Base-by-base conservation (phyloP, 2,888 invertebrate genomes). In the Nephrotoma flavescens region DNA sequence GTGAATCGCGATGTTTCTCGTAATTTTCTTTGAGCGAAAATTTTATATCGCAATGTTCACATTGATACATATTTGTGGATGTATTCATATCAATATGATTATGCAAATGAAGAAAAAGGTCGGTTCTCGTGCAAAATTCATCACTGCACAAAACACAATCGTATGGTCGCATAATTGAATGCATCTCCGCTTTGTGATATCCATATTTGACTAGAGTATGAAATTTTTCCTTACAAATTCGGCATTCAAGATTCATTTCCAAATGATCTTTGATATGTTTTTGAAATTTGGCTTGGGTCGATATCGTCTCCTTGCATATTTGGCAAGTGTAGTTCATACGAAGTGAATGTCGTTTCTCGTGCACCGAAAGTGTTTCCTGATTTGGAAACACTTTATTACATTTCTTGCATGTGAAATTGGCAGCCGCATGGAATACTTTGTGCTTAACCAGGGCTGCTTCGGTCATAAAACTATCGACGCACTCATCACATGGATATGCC, bases 101-200 rank as follows among this genome's bases (percentile, higher is more conserved):
- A 31, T 87, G 87, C n/a, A 87, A 71, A 86, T 87, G 87, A 19
- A 87, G 71, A 86, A 87, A 87, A 57, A 87, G 52, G 19, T 87
- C 87, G 42, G 85, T 85, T 71, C 87, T 42, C 2, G 87, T 87
- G 45, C 87, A 87, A 86, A 87, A 87, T 41, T 86, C 6, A 31
- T 87, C 87, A 11, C 12, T 85, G 6, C 87, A 87, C 19, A 87
- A 44, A n/a, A 86, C 45, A 86, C 87, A 87, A 83, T 86, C 87
- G 45, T 86, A 87, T 15, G 86, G 86, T 5, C 87, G 45, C 45
- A 71, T 86, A 41, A 86, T 85, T 41, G 71, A 71, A 83, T 87
- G 87, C 85, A 86, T 87, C 45, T 87, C 87, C 19, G 86, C 87
- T 83, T 87, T 87, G 42, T 87, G 87, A 31, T 87, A 87, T 9